Conservation (phyloP, 2,797 vertebrate genomes). For the Aphelocoma californica region DNA sequence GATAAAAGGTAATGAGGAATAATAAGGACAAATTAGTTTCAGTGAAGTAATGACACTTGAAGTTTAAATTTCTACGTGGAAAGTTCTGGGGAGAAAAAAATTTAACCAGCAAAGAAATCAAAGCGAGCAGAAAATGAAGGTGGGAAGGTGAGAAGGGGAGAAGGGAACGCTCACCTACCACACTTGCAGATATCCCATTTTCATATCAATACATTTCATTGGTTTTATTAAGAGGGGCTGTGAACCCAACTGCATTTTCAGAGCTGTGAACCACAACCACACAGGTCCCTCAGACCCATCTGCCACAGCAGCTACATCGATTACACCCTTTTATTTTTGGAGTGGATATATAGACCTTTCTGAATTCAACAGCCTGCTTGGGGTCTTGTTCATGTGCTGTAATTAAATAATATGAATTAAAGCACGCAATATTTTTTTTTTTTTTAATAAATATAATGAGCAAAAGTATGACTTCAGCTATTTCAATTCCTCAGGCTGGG, state of each 20-base stretch:
- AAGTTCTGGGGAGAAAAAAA: background rate
- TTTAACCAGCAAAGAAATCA: background rate
- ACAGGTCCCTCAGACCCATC: background rate
- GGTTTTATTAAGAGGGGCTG: background rate
- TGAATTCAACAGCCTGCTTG: background rate
- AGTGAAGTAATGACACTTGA: slow-evolving; percentile 53
- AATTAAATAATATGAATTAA: background rate
- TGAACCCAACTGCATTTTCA: background rate
- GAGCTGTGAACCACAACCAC: slow-evolving; percentile 12
- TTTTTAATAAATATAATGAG: background rate
- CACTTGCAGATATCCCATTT: background rate
- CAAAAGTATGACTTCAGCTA: background rate
- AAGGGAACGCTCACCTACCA: background rate
- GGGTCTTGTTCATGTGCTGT: background rate
- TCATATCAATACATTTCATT: background rate
- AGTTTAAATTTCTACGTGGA: slow-evolving; percentile 31
- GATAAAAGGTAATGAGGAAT: slow-evolving; percentile 69
- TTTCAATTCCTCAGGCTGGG: background rate
- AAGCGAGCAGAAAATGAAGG: background rate
- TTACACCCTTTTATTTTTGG: slow-evolving; percentile 9
- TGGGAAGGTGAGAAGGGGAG: background rate
- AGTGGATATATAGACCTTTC: background rate
- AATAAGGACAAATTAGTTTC: slow-evolving; percentile 70
- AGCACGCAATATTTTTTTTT: accelerated
- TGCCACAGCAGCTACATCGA: background rate